phyloP scores from a whole-genome alignment of 2,888 invertebrate species.

The Pemphredon lugubris region DNA sequence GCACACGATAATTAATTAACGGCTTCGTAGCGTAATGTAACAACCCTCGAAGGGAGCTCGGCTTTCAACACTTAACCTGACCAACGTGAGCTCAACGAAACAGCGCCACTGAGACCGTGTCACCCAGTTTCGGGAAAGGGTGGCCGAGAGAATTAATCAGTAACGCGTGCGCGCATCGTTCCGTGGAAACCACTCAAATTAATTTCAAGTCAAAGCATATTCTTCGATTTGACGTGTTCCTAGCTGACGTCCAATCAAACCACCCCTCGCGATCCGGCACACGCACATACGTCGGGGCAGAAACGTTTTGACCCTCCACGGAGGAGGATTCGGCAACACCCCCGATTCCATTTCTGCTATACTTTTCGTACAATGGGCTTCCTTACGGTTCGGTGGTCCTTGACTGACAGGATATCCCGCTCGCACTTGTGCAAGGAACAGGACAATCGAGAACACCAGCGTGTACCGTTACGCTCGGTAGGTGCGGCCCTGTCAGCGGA shows the following conservation, averaged over 20 bases:
- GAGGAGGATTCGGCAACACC: slow-evolving; percentile 59
- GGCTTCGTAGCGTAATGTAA: background rate
- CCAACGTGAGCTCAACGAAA: slow-evolving; percentile 1
- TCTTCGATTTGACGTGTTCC: slow-evolving; percentile 73
- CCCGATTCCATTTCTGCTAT: slow-evolving; percentile 76
- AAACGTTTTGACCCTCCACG: slow-evolving; percentile 43
- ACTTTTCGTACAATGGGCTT: slow-evolving; percentile 74
- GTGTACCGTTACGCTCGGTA: slow-evolving; percentile 49
- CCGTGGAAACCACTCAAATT: slow-evolving; percentile 79
- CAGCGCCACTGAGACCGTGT: background rate
- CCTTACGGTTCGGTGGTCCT: slow-evolving; percentile 77
- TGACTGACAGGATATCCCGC: slow-evolving; percentile 75
- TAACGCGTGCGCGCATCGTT: slow-evolving; percentile 38
- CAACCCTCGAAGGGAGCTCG: slow-evolving; percentile 5
- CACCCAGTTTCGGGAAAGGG: slow-evolving; percentile 11
- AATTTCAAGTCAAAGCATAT: slow-evolving; percentile 80
- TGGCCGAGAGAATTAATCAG: slow-evolving; percentile 71
- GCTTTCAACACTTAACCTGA: slow-evolving; percentile 10
- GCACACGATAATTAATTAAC: no score
- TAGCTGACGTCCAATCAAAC: slow-evolving; percentile 76
- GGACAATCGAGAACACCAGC: slow-evolving; percentile 69
- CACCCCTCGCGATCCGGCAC: slow-evolving; percentile 40
- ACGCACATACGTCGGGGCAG: slow-evolving; percentile 12
- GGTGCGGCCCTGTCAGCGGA: slow-evolving; percentile 62
- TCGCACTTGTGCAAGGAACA: slow-evolving; percentile 61